phyloP scores from a whole-genome alignment of 2,113 vertebrate species.

The Erythrocercus mccallii region DNA sequence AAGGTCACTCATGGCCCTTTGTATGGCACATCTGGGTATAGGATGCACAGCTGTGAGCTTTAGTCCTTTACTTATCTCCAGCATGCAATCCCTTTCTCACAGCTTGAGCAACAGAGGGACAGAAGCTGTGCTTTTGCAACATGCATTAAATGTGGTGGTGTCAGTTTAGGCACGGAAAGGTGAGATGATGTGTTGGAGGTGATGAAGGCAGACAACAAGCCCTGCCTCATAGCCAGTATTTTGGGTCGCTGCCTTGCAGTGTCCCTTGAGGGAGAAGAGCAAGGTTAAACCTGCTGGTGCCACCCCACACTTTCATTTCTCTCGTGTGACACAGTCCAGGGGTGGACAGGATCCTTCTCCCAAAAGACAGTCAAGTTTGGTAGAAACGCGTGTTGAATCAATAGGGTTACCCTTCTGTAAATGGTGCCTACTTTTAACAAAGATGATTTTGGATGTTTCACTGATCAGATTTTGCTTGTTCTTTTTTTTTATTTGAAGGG shows the following conservation, averaged over 20 bases:
- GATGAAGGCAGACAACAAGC: neutral
- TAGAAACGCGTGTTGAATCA: neutral
- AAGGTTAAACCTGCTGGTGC: neutral
- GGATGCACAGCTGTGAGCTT: neutral
- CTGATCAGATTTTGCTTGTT: neutral
- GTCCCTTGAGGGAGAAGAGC: neutral
- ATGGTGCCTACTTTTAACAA: neutral
- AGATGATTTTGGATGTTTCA: neutral
- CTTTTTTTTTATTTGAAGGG: neutral
- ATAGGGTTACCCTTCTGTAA: neutral
- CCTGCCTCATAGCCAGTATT: neutral
- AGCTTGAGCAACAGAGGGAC: neutral
- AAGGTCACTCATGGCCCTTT: neutral
- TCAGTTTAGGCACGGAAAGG: neutral
- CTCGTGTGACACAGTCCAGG: neutral
- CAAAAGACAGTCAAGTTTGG: neutral
- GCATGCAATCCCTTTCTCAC: neutral
- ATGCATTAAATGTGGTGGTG: neutral
- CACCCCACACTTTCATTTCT: neutral
- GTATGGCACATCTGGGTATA: neutral
- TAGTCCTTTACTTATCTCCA: neutral
- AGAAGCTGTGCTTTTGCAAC: neutral
- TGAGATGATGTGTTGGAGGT: neutral
- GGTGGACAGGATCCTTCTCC: neutral
- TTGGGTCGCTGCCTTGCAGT: neutral